Conservation (phyloP, 2,888 invertebrate species). For the Drosophila nigritarsus region DNA sequence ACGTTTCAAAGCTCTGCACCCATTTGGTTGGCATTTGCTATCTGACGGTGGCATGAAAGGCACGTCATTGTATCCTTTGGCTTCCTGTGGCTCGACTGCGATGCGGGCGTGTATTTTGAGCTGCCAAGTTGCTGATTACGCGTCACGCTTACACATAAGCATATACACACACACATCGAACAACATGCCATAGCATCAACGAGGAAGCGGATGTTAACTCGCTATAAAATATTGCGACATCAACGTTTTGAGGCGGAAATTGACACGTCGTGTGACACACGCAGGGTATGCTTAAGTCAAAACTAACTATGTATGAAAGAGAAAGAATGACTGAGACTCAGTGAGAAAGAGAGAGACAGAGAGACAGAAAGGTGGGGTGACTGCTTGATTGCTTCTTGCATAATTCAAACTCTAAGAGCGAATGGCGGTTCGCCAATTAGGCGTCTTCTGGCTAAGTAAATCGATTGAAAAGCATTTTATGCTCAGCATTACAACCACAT, state of each 20-base stretch:
- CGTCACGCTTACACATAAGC: constrained; percentile 29
- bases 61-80: constrained; percentile 67
- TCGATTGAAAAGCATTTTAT: constrained; percentile 46
- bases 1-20: constrained; percentile 48
- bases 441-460: constrained; percentile 18
- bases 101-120: constrained; percentile 48
- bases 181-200: constrained; percentile 51
- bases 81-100: constrained; percentile 66
- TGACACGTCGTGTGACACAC: constrained; percentile 51
- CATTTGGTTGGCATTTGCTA: constrained; percentile 15
- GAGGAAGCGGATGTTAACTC: constrained; percentile 46
- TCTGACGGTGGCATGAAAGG: constrained; percentile 39
- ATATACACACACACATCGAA: not conserved
- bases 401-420: constrained; percentile 52
- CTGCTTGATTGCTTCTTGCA: constrained; percentile 58
- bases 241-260: constrained; percentile 73
- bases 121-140: constrained; percentile 75
- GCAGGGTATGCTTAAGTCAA: constrained; percentile 5
- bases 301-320: not conserved
- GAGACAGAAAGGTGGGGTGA: not conserved
- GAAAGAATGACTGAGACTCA: not conserved
- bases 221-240: constrained; percentile 53
- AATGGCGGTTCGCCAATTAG: constrained; percentile 50
- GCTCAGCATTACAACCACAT: not conserved
- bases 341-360: not conserved